phyloP scores from a whole-genome alignment of 2,113 vertebrate species.

The Urocynchramus pylzowi region DNA sequence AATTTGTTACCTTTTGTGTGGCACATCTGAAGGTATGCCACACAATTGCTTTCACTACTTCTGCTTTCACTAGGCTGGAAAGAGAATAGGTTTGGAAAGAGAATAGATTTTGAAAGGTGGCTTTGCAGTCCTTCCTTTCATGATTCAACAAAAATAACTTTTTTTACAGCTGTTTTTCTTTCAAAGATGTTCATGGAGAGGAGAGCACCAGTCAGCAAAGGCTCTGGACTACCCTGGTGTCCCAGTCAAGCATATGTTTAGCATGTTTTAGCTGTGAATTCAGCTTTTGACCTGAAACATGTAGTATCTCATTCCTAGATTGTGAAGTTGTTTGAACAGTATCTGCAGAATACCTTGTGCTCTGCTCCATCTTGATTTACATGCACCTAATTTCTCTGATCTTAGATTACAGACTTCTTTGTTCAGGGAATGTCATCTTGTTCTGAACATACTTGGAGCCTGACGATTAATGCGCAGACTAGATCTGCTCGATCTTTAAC shows the following conservation, averaged over 20 bases:
- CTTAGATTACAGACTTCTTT: slow-evolving; percentile 32
- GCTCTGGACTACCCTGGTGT: neutral
- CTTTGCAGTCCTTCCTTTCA: neutral
- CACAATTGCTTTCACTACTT: neutral
- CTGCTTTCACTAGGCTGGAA: neutral
- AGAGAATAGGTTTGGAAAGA: neutral
- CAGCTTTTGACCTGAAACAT: neutral
- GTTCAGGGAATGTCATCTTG: slow-evolving; percentile 27
- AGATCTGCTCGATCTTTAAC: neutral
- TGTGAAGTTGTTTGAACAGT: neutral
- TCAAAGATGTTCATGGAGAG: neutral
- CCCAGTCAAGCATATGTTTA: neutral
- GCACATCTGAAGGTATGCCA: neutral
- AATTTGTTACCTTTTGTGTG: neutral
- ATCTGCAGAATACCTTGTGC: neutral
- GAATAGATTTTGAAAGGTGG: neutral
- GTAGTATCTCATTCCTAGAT: neutral
- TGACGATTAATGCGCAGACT: neutral
- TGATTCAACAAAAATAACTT: neutral
- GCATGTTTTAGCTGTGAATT: neutral
- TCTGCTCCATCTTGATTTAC: neutral
- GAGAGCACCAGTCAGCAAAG: neutral
- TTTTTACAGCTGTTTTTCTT: neutral
- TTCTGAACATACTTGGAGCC: neutral
- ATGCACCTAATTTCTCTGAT: slow-evolving; percentile 10